Base-by-base conservation (phyloP, 2,113 vertebrate genomes). In the Ciconia stormi region DNA sequence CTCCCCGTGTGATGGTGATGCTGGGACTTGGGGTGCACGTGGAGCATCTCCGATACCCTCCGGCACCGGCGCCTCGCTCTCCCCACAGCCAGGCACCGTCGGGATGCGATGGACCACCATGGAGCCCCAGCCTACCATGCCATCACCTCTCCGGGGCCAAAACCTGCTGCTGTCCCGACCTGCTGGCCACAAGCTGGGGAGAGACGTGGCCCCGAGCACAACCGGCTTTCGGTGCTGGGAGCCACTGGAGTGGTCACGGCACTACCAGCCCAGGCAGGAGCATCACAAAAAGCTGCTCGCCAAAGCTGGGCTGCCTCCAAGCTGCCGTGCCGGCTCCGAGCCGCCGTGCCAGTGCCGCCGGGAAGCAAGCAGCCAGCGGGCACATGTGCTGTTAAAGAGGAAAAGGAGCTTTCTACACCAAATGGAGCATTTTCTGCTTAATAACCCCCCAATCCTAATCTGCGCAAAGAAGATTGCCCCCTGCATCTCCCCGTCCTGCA, bases 401-500 rank as follows among this genome's bases (percentile, higher is more conserved):
- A 92, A 67, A 77, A 95, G 74, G 10, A 95, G 92, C 86, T 92
- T 92, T 95, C 91, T 36, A 17, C 89, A 63, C 90, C 70, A 58
- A 80, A 66, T 95, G 66, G 93, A 92, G 89, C 67, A 87, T 96
- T 97, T 96, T 95, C 90, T 49, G 27, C 93, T 96, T 96, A 97
- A 96, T 65, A 85, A 82, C 91, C 65, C 81, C 65, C 61, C 90
- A 86, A 91, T 92, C 95, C 95, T 96, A 94, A 96, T 96, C 94
- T 96, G 89, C 7, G 0, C 93, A 88, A 89, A 87, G 91, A 82
- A 55, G 46, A 93, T 82, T 67, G 76, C 58, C 77, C 93, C 80
- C 66, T 3, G 36, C 26, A 42, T 52, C 50, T 27, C 63, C 91
- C 69, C 6, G 11, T 86, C 91, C 96, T 26, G 81, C 83, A 42